phyloP scores from a whole-genome alignment of 2,797 vertebrate species.

The Acanthurus tractus region DNA sequence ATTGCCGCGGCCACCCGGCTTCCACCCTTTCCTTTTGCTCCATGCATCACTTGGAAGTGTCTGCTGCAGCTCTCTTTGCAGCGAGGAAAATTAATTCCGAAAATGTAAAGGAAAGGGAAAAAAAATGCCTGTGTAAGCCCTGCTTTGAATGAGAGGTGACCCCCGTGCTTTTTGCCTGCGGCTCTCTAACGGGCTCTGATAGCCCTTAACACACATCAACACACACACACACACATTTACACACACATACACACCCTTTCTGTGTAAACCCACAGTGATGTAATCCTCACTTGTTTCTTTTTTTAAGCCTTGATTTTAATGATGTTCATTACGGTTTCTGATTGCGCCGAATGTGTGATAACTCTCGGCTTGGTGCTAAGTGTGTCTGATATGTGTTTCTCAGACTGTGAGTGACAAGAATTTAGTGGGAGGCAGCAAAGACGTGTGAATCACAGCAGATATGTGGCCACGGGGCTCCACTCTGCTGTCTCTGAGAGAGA shows the following conservation, averaged over 20 bases:
- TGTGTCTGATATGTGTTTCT: constrained; percentile 67
- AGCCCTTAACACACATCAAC: constrained; percentile 30
- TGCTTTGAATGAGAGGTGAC: constrained; percentile 70
- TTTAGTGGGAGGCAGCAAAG: constrained; percentile 57
- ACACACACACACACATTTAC: constrained; percentile 15
- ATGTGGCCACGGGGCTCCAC: constrained; percentile 56
- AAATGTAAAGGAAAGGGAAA: constrained; percentile 47
- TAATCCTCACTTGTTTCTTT: constrained; percentile 21
- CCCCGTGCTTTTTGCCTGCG: constrained; percentile 45
- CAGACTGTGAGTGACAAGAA: constrained; percentile 68
- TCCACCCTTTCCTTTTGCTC: not conserved
- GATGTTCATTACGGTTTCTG: constrained; percentile 75
- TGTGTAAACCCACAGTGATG: constrained; percentile 52
- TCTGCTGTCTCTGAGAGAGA: constrained; percentile 58
- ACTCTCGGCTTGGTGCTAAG: constrained; percentile 52
- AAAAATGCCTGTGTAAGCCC: constrained; percentile 55
- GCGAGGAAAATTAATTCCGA: constrained; percentile 56
- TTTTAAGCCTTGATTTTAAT: constrained; percentile 66
- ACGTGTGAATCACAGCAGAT: constrained; percentile 56
- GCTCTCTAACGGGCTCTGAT: constrained; percentile 50
- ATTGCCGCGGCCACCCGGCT: constrained; percentile 60
- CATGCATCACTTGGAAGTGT: constrained; percentile 42
- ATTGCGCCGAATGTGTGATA: constrained; percentile 69
- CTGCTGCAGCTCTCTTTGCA: constrained; percentile 46
- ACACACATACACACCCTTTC: constrained; percentile 13